phyloP scores from a whole-genome alignment of 2,113 vertebrate species.

The Talpa occidentalis region DNA sequence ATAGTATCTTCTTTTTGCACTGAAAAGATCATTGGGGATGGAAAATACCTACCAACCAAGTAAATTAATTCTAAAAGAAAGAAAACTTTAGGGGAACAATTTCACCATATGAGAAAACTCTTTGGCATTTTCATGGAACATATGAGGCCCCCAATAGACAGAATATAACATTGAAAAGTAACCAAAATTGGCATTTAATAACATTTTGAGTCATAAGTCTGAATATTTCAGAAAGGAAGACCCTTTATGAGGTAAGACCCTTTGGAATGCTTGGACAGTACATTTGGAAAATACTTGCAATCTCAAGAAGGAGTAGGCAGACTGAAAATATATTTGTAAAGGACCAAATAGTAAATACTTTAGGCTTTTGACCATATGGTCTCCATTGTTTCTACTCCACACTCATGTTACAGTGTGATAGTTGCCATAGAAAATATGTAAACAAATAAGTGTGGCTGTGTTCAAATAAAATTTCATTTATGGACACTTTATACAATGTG shows the following conservation, averaged over 20 bases:
- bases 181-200: not conserved
- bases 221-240: not conserved
- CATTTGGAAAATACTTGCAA: not conserved
- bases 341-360: not conserved
- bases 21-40: conserved; percentile 21
- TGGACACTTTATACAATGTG: not conserved
- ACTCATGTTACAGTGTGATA: not conserved
- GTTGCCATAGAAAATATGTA: not conserved
- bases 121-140: not conserved
- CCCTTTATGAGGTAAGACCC: not conserved
- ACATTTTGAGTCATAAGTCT: not conserved
- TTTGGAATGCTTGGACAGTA: not conserved
- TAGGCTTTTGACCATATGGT: not conserved
- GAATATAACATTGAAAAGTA: not conserved
- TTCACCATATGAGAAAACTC: not conserved
- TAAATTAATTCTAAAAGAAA: not conserved
- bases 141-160: not conserved
- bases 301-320: not conserved
- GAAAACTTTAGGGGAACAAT: not conserved
- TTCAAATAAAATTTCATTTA: not conserved
- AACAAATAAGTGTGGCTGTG: not conserved
- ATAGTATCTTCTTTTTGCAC: not conserved
- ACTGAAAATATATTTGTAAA: not conserved
- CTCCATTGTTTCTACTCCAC: not conserved
- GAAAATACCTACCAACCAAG: not conserved